phyloP scores from a whole-genome alignment of 2,888 invertebrate genomes.

The Neocrepidodera transversa region DNA sequence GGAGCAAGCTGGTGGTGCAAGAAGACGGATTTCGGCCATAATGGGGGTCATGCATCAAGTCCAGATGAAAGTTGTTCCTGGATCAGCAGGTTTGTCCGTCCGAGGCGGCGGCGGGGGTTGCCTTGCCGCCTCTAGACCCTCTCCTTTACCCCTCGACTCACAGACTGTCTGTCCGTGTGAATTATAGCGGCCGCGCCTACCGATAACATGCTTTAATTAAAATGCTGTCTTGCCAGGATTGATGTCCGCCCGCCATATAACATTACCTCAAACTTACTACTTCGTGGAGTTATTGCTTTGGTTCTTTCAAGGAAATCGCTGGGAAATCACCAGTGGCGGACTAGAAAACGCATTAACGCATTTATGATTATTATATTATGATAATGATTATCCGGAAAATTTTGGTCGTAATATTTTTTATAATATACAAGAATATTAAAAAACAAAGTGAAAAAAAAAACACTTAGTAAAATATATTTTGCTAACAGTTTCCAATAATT shows the following conservation, averaged over 20 bases:
- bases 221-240: slow-evolving; percentile 62
- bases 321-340: slow-evolving; percentile 20
- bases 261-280: slow-evolving; percentile 41
- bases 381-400: too few species aligned
- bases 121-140: slow-evolving; percentile 32
- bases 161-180: slow-evolving; percentile 59
- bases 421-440: too few species aligned
- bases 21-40: slow-evolving; percentile 53
- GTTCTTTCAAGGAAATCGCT: slow-evolving; percentile 22
- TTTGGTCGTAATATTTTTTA: too few species aligned
- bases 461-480: too few species aligned
- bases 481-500: too few species aligned
- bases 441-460: too few species aligned
- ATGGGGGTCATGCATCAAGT: slow-evolving; percentile 59
- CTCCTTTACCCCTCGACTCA: slow-evolving; percentile 45
- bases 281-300: slow-evolving; percentile 34
- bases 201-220: slow-evolving; percentile 64
- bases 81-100: slow-evolving; percentile 61
- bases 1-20: slow-evolving; percentile 28
- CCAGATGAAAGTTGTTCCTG: slow-evolving; percentile 62
- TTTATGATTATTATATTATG: too few species aligned
- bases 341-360: too few species aligned
- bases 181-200: slow-evolving; percentile 61
- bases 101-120: slow-evolving; percentile 49
- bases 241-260: slow-evolving; percentile 51